Conservation (phyloP, 2,113 vertebrate genomes). For the mouse (Mus musculus) region GRCm39 chr1:22903501-22904000, state of each 20-base stretch:
- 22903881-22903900: background rate
- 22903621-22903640: background rate
- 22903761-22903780: background rate
- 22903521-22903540: background rate
- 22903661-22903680: background rate
- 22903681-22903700: background rate
- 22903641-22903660: background rate
- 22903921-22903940: background rate
- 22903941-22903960: background rate
- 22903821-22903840: too few relatives aligned
- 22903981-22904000: background rate
- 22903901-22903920: background rate
- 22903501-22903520: background rate
- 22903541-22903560: background rate
- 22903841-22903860: background rate
- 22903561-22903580: background rate
- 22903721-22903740: background rate
- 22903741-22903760: background rate
- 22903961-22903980: background rate
- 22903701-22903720: background rate
- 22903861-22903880: background rate
- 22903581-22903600: background rate
- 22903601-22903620: background rate
- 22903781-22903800: background rate
- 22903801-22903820: background rate